Evolutionary conservation across 2,113 vertebrate genomes (phyloP).

Genomic region (pig (Sus scrofa)): T2T-Sscrofa CM000822.6:21170501-21171000

Average conservation of each 20-base stretch:
- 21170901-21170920: too few species aligned
- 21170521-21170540: neutral
- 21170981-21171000: constrained; percentile 21
- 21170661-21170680: neutral
- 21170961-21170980: too few species aligned
- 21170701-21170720: neutral
- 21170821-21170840: too few species aligned
- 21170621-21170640: neutral
- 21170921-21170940: too few species aligned
- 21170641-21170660: neutral
- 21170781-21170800: too few species aligned
- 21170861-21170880: too few species aligned
- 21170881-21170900: too few species aligned
- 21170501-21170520: neutral
- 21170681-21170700: neutral
- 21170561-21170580: neutral
- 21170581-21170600: neutral
- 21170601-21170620: neutral
- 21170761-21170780: neutral
- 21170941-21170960: too few species aligned
- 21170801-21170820: too few species aligned
- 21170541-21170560: neutral
- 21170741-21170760: neutral
- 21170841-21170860: too few species aligned
- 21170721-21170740: neutral